Base-by-base conservation (phyloP, 2,888 invertebrate species). In the Acleris literana region DNA sequence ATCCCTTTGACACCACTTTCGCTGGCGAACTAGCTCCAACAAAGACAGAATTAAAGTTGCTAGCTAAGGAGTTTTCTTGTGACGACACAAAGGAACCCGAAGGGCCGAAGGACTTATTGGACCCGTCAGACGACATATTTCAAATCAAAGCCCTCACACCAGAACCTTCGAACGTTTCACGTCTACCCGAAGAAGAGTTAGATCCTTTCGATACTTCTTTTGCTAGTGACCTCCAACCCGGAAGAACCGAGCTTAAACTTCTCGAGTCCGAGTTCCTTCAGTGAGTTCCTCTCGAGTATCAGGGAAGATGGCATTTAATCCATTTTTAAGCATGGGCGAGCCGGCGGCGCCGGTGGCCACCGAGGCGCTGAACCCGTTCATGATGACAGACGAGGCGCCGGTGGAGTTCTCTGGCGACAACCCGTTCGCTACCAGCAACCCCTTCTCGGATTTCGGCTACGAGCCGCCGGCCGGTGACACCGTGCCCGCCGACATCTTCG, bases 1-100 rank as follows among this genome's bases (percentile, higher is more conserved):
- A 97, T 90, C 97, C 97, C 0, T 98, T 98, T 81, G 98, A 98
- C 80, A 98, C 98, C 0, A 96, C 97, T 0, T 96, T 96, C 75
- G 97, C 97, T 0, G 93, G 92, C 65, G 95, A 96, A 78, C 94
- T 97, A 63, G 90, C 94, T 59, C 97, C 97, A 0, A 96, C 97
- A 4, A 95, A 94, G 85, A 95, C 96, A 1, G 97, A 97, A 83
- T 89, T 97, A 11, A 96, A 96, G 81, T 85, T 97, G 48, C 80
- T 97, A 20, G 96, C 97, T 73, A 96, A 94, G 81, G 97, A 97
- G 80, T 92, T 97, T 66, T 95, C 95, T 73, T 93, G 94, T 67
- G 88, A 93, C 59, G 88, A 89, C 20, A 71, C 81, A 18, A 71
- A 93, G 6, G 83, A 83, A 53, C 74, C 80, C 13, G 84, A 84